These are phyloP conservation scores for Spatula clypeata DNA, from an alignment of 2,797 vertebrate genomes.

Conservation along the genomic window DNA sequence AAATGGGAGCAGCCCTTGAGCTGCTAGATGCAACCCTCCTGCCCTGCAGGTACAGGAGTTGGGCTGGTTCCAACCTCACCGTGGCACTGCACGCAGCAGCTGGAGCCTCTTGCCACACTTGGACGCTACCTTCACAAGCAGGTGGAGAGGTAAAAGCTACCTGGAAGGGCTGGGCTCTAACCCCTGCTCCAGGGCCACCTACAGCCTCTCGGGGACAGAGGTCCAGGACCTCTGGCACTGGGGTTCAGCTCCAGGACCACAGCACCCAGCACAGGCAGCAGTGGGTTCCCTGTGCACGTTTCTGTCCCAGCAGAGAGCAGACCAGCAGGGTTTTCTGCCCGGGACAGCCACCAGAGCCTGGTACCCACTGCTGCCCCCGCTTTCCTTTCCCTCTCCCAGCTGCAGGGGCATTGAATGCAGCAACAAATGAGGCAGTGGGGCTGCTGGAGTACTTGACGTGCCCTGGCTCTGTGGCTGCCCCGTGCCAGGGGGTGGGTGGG, in stretches of 20 bases:
- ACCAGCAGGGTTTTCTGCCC: not conserved
- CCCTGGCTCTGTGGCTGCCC: not conserved
- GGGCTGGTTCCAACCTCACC: not conserved
- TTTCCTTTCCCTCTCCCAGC: not conserved
- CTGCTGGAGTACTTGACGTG: not conserved
- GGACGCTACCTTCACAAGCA: not conserved
- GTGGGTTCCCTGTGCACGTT: not conserved
- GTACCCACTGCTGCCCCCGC: not conserved
- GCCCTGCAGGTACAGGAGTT: not conserved
- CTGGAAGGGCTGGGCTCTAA: not conserved
- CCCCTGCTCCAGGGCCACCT: not conserved
- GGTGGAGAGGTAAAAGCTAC: not conserved
- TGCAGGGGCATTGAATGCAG: accelerated
- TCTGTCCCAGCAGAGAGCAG: not conserved
- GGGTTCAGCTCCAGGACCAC: not conserved
- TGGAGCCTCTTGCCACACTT: not conserved
- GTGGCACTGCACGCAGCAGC: accelerated
- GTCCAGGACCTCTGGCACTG: not conserved
- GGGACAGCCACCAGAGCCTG: accelerated
- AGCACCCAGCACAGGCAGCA: not conserved
- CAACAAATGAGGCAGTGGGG: accelerated
- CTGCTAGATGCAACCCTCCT: not conserved
- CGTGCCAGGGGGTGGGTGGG: not conserved
- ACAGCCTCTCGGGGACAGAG: not conserved
- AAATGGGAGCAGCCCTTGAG: not conserved